Percentiles rank a stretch among this genome's conserved stretches.
These are phyloP conservation scores for Cydia pomonella DNA, from an alignment of 1,140 invertebrate species.

Conservation along the genomic window DNA sequence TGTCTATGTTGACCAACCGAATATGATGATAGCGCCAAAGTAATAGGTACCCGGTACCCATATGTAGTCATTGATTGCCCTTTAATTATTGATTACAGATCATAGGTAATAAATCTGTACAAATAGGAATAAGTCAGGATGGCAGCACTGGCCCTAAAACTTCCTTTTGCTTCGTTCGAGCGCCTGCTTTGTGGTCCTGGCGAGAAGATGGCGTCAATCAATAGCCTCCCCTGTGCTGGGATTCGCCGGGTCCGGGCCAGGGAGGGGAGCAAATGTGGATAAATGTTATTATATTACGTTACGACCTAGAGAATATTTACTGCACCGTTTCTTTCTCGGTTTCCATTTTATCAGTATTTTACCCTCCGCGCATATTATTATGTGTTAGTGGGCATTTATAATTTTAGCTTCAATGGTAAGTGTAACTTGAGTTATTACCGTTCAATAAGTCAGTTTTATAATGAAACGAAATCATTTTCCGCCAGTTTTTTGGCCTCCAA, in stretches of 20 bases:
- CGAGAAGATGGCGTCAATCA: slow-evolving; percentile 25
- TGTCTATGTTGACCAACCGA: no score
- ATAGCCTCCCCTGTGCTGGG: slow-evolving; percentile 24
- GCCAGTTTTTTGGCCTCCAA: no score
- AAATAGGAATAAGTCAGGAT: neutral
- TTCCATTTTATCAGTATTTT: slow-evolving; percentile 2
- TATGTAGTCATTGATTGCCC: no score
- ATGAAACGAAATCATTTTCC: no score
- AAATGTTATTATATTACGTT: slow-evolving; percentile 24
- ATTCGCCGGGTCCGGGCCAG: neutral
- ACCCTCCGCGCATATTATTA: neutral
- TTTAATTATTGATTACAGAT: no score
- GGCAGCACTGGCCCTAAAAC: neutral
- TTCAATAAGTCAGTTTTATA: no score
- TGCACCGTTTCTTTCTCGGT: slow-evolving; percentile 4
- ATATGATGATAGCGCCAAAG: no score
- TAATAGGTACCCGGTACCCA: no score
- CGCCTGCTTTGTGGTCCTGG: slow-evolving; percentile 24
- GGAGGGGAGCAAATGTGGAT: slow-evolving; percentile 26
- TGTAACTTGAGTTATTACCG: no score
- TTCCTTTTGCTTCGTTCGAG: neutral
- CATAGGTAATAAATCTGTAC: neutral
- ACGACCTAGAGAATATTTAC: slow-evolving; percentile 8
- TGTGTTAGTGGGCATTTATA: no score
- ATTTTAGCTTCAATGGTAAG: no score